Conservation (phyloP, 2,888 invertebrate species). For the Nemurella pictetii region DNA sequence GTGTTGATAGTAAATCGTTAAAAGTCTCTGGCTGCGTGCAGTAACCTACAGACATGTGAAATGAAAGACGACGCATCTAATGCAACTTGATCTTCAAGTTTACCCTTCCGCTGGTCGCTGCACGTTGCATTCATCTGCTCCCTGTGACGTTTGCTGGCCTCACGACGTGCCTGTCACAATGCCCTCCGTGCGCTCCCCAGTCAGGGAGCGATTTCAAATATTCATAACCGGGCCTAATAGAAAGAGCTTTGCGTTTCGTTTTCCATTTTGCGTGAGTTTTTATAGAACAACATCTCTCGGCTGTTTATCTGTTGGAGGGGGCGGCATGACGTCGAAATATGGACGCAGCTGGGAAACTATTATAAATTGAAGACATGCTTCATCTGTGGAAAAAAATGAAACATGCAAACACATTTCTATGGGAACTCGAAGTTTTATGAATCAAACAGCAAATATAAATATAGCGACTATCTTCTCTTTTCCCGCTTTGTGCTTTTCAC, state of each 20-base stretch:
- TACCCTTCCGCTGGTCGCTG: background rate
- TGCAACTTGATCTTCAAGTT: background rate
- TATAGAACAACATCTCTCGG: too few species aligned
- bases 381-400: background rate
- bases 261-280: too few species aligned
- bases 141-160: background rate
- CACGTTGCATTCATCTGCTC: background rate
- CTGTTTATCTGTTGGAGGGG: too few species aligned
- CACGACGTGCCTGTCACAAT: background rate
- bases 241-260: background rate
- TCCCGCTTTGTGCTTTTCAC: too few species aligned
- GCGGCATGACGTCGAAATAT: too few species aligned
- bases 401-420: too few species aligned
- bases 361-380: background rate
- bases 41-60: background rate
- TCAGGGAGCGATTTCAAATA: background rate
- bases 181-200: background rate
- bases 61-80: background rate
- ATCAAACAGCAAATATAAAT: too few species aligned
- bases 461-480: too few species aligned
- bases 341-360: background rate
- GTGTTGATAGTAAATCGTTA: too few species aligned
- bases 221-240: conserved; percentile 9
- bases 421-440: too few species aligned
- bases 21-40: too few species aligned